Evolutionary conservation across 2,113 vertebrate species (phyloP).

Genomic region (Psittacus erithacus): DNA sequence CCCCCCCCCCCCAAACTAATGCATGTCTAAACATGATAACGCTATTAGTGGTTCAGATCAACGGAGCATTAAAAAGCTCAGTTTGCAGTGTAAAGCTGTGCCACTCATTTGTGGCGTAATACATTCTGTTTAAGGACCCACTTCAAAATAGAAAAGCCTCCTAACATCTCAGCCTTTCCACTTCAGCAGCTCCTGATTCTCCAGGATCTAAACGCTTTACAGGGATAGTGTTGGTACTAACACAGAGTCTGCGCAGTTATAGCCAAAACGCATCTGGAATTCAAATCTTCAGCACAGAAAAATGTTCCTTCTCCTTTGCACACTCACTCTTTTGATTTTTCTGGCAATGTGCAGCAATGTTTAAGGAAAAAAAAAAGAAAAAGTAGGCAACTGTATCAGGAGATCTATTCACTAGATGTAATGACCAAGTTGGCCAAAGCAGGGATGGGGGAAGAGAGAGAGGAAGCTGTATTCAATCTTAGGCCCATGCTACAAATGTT

Average conservation of each 20-base stretch:
- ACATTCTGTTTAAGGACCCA: not conserved
- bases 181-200: not conserved
- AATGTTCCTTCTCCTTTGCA: constrained; percentile 19
- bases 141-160: not conserved
- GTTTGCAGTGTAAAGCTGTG: not conserved
- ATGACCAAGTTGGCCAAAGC: constrained; percentile 45
- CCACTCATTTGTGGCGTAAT: not conserved
- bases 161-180: not conserved
- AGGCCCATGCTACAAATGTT: constrained; percentile 75
- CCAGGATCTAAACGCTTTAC: not conserved
- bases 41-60: not conserved
- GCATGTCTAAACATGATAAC: not conserved
- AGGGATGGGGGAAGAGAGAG: constrained; percentile 20
- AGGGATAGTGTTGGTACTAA: not conserved
- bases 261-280: constrained; percentile 59
- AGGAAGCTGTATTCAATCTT: constrained; percentile 60
- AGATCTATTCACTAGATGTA: constrained; percentile 59
- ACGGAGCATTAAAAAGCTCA: not conserved
- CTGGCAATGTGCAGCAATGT: not conserved
- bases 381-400: constrained; percentile 54
- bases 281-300: constrained; percentile 17
- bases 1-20: not conserved
- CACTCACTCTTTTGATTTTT: not conserved
- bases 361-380: not conserved
- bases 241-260: not conserved